Evolutionary conservation across 2,113 vertebrate species (phyloP).

Genomic region (Pluvialis apricaria): DNA sequence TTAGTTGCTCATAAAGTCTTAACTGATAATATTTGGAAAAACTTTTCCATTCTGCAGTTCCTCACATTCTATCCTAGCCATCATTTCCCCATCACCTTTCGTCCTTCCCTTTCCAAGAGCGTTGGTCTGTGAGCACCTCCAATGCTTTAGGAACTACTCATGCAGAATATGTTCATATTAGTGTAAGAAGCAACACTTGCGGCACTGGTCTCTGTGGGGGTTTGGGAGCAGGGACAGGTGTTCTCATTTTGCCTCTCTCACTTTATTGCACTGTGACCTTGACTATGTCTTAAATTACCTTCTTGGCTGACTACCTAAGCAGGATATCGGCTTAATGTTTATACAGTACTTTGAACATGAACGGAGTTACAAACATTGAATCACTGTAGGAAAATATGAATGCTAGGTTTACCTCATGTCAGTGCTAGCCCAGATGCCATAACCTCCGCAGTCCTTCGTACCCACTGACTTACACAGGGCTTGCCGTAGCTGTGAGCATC

Average conservation of each 20-base stretch:
- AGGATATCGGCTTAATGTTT: background rate
- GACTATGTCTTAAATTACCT: background rate
- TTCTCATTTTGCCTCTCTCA: background rate
- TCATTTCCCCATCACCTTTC: background rate
- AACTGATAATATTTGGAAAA: background rate
- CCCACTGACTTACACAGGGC: background rate
- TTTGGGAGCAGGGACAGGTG: background rate
- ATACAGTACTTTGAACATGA: background rate
- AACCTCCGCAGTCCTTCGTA: background rate
- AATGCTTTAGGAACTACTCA: fast-evolving
- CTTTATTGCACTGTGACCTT: background rate
- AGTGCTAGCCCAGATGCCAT: background rate
- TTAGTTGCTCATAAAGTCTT: background rate
- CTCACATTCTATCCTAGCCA: background rate
- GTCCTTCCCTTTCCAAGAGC: background rate
- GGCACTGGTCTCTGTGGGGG: background rate
- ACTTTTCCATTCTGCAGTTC: background rate
- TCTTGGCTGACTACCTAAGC: background rate
- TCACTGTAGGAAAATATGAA: background rate
- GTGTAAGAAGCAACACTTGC: background rate
- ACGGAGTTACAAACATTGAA: background rate
- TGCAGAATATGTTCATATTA: background rate
- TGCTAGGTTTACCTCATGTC: background rate
- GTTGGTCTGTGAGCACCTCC: background rate
- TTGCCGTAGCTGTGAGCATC: background rate